Evolutionary conservation across 2,113 vertebrate species (phyloP).

Genomic region (Coreoperca whiteheadi): DNA sequence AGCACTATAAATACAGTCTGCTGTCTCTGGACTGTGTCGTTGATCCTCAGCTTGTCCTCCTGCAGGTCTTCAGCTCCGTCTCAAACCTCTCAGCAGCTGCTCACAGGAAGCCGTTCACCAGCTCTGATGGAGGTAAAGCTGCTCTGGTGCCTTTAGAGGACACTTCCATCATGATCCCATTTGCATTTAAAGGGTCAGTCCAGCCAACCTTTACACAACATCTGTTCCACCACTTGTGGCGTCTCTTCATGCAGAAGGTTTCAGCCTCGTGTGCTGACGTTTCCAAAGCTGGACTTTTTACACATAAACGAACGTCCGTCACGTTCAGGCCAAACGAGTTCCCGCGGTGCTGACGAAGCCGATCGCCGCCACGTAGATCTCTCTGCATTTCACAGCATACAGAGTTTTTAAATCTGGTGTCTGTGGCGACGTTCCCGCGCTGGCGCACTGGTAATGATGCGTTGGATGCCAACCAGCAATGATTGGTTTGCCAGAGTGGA

Average conservation of each 20-base stretch:
- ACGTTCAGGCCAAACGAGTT: too few species aligned
- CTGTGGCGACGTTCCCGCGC: too few species aligned
- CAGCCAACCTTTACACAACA: conserved; percentile 44
- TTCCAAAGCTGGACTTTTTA: too few species aligned
- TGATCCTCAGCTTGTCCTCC: conserved; percentile 9
- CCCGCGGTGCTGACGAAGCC: too few species aligned
- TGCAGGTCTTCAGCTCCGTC: conserved; percentile 24
- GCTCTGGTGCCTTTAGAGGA: conserved; percentile 47
- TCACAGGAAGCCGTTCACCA: conserved; percentile 22
- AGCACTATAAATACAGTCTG: background rate
- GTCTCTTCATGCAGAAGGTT: background rate
- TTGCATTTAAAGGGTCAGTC: conserved; percentile 72
- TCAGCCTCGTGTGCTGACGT: background rate
- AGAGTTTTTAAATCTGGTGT: too few species aligned
- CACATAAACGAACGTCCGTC: too few species aligned
- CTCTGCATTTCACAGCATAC: too few species aligned
- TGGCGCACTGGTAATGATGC: too few species aligned
- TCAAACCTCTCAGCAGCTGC: conserved; percentile 63
- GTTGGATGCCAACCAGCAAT: too few species aligned
- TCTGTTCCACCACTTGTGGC: conserved; percentile 3
- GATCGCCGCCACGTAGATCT: too few species aligned
- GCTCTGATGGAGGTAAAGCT: conserved; percentile 54
- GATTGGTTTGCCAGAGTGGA: too few species aligned
- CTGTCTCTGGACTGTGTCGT: background rate
- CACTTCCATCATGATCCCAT: conserved; percentile 69